phyloP scores from a whole-genome alignment of 2,113 vertebrate genomes.

The Pseudopodoces humilis region DNA sequence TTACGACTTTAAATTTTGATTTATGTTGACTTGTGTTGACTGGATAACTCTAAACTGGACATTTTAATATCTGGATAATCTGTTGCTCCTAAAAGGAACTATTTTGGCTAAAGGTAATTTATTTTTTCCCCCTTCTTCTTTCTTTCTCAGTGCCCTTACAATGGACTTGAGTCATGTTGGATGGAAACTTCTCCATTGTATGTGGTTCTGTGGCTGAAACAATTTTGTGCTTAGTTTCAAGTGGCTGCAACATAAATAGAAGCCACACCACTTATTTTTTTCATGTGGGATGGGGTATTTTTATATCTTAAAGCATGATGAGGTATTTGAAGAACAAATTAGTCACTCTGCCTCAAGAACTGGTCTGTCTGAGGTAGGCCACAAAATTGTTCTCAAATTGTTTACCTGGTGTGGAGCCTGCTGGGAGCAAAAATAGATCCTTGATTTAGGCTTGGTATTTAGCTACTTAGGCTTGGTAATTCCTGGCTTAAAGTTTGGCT shows the following conservation, averaged over 20 bases:
- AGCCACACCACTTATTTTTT: constrained; percentile 19
- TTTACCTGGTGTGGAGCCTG: constrained; percentile 56
- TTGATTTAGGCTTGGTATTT: neutral
- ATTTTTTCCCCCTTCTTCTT: neutral
- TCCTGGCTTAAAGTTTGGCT: neutral
- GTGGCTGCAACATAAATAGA: constrained; percentile 54
- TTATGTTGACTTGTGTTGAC: neutral
- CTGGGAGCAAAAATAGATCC: constrained; percentile 46
- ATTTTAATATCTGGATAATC: neutral
- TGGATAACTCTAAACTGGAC: neutral
- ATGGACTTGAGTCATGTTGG: constrained; percentile 9
- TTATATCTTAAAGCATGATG: constrained; percentile 37
- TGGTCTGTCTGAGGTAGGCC: constrained; percentile 57
- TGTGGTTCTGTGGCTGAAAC: constrained; percentile 40
- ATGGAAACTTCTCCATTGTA: constrained; percentile 61
- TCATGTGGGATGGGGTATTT: constrained; percentile 57
- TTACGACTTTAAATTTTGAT: neutral
- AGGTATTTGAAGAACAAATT: constrained; percentile 66
- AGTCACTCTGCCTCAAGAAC: constrained; percentile 60
- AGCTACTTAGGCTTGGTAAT: neutral
- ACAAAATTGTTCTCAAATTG: constrained; percentile 58
- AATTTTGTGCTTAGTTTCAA: constrained; percentile 54
- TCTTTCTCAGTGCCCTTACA: constrained; percentile 30
- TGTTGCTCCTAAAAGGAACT: neutral
- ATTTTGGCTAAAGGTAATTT: neutral